phyloP scores from a whole-genome alignment of 2,797 vertebrate species.

The Megalops cyprinoides region DNA sequence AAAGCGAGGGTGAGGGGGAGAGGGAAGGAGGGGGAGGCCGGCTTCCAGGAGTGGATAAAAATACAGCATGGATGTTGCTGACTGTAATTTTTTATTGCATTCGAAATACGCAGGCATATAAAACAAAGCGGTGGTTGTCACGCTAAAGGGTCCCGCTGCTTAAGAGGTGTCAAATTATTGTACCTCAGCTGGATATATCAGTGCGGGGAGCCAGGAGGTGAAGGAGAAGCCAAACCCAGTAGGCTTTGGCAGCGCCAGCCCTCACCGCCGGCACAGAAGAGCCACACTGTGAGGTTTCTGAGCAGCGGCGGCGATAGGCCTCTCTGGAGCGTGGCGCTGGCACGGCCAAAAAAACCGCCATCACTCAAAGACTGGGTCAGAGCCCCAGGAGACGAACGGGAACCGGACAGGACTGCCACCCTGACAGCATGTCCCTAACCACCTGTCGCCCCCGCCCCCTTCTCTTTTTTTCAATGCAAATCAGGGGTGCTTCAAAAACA shows the following conservation, averaged over 20 bases:
- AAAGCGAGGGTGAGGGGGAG: constrained; percentile 69
- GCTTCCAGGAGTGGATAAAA: constrained; percentile 73
- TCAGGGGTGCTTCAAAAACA: background rate
- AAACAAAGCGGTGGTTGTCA: constrained; percentile 84
- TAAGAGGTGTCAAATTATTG: constrained; percentile 85
- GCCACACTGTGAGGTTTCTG: constrained; percentile 61
- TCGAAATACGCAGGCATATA: constrained; percentile 71
- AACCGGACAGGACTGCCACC: constrained; percentile 45
- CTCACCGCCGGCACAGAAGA: constrained; percentile 67
- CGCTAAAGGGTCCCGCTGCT: constrained; percentile 75
- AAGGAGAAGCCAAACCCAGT: constrained; percentile 73
- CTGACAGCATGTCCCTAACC: background rate
- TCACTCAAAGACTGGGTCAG: constrained; percentile 43
- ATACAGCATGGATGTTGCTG: constrained; percentile 80
- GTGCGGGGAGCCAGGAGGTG: constrained; percentile 66
- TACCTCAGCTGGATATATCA: constrained; percentile 83
- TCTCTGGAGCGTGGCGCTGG: constrained; percentile 43
- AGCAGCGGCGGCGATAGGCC: constrained; percentile 57
- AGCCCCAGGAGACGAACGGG: constrained; percentile 54
- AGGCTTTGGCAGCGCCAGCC: constrained; percentile 75
- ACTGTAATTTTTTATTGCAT: constrained; percentile 82
- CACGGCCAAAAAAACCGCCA: constrained; percentile 59
- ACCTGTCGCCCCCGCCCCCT: background rate
- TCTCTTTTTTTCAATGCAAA: too few relatives aligned
- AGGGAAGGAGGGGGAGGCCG: constrained; percentile 56